These are phyloP conservation scores for Barnardius zonarius DNA, from an alignment of 2,113 vertebrate genomes.

Conservation along the genomic window DNA sequence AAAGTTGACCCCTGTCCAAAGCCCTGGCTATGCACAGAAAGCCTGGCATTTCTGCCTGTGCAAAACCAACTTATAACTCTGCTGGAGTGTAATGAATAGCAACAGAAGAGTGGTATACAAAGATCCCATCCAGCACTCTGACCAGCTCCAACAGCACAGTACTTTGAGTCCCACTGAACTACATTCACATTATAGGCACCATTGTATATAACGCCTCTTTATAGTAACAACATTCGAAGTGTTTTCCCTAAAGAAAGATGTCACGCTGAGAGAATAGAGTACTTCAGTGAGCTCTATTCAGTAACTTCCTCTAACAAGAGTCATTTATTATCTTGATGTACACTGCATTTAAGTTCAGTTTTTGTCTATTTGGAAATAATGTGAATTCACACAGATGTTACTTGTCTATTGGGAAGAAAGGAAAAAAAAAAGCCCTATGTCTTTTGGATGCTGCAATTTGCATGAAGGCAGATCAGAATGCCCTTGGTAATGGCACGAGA, in stretches of 20 bases:
- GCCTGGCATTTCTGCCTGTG: neutral
- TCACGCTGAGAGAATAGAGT: constrained; percentile 45
- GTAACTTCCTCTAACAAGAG: constrained; percentile 52
- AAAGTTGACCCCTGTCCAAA: neutral
- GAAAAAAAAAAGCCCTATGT: neutral
- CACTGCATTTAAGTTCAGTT: constrained; percentile 57
- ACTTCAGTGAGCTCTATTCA: constrained; percentile 48
- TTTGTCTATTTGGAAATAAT: constrained; percentile 63
- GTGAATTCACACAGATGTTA: constrained; percentile 66
- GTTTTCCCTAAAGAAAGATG: constrained; percentile 47
- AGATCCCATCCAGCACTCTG: neutral
- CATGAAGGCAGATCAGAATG: constrained; percentile 44
- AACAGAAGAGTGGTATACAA: neutral
- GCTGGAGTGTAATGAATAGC: neutral
- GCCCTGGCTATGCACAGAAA: neutral
- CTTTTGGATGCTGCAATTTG: constrained; percentile 35
- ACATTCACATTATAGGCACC: constrained; percentile 4
- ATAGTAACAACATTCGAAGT: constrained; percentile 51
- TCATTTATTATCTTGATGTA: constrained; percentile 61
- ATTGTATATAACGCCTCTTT: constrained; percentile 12
- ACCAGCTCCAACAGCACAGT: neutral
- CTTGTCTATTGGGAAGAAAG: constrained; percentile 53
- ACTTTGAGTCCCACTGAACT: neutral
- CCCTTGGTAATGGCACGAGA: constrained; percentile 29
- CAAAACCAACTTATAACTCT: neutral